Base-by-base conservation (phyloP, 2,113 vertebrate genomes). In the Elephas maximus region DNA sequence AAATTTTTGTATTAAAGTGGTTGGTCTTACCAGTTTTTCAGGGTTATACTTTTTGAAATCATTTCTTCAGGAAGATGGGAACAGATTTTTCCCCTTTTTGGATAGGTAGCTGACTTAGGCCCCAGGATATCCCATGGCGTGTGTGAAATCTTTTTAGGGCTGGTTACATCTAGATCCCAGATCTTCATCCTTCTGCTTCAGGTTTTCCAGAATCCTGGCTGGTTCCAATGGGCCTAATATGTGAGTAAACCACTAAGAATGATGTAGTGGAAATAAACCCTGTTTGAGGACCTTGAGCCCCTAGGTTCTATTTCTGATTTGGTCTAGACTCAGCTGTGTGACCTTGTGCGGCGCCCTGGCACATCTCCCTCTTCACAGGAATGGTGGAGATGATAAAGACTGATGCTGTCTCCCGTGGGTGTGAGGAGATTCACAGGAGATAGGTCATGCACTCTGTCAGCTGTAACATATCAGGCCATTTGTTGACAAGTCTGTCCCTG, bases 181-280 rank as follows among this genome's bases (percentile, higher is more conserved):
- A 86, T 79, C 28, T 76, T 86, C 33, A 6, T 81, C n/a, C 92
- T 87, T 44, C 67, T 85, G 0, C 63, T 80, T 65, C 65, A 60
- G 37, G 88, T 95, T 96, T 88, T 82, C 20, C 88, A 41, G 33
- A 73, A 67, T 93, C 92, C 15, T 90, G 53, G 20, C 71, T 85
- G 23, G 8, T 85, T 82, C 84, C 63, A 63, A 0, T 85, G 37
- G 33, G 8, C 60, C 67, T 92, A 78, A 77, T 88, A 84, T 96
- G 41, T 95, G 53, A 95, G 20, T 73, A 77, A 95, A 71, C n/a
- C 26, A 30, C 30, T 37, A 7, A 92, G 48, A 67, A 79, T 53
- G 37, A 45, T 74, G 28, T 44, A 11, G 10, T 37, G 33, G 30
- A 67, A 62, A 23, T 63, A 53, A 94, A 62, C 12, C 48, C 45